Base-by-base conservation (phyloP, 2,113 vertebrate genomes). In the Gorsachius goisagi region DNA sequence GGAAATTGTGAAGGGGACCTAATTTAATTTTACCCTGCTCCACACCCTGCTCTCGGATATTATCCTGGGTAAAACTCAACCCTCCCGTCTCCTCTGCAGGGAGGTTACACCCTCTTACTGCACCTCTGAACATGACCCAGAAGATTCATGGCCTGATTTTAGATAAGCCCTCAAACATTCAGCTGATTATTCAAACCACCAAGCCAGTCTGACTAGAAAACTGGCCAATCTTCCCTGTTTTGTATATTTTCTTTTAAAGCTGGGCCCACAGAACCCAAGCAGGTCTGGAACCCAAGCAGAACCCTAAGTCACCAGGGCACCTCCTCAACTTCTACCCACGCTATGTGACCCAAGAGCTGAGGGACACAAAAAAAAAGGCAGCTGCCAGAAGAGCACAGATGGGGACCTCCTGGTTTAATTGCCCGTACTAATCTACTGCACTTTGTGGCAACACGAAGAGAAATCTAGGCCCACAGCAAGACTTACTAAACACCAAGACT, bases 71-170 rank as follows among this genome's bases (percentile, higher is more conserved):
- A 95, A 85, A 89, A 96, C 27, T 69, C 89, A 94, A 20, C 50
- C 28, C 94, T 95, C 39, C 39, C n/a, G 14, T 47, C 93, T 95
- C 89, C 74, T 95, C 77, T 88, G 67, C 77, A 85, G 23, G 41
- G 80, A 95, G 91, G 93, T 85, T 94, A 95, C 95, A 96, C 94
- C 95, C 95, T 96, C 84, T 91, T 82, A 77, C 50, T 80, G 84
- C 95, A 94, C 73, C 83, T 96, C 94, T 92, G 92, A 97, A 95
- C 84, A 53, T 2, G 8, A 73, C 90, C 89, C 84, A 92, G 73
- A 87, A 95, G 89, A 93, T 92, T 76, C 83, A 41, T 0, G 2
- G 69, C 16, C 41, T 92, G 96, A 96, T 95, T 89, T 92, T 24
- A 95, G 92, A 96, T 93, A 95, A 96, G 50, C 53, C n/a, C 68